Percentiles rank a stretch among this genome's conserved stretches.
Evolutionary conservation across 2,888 invertebrate species (phyloP).

Genomic region (Galeopsomyia nigrocyanea): DNA sequence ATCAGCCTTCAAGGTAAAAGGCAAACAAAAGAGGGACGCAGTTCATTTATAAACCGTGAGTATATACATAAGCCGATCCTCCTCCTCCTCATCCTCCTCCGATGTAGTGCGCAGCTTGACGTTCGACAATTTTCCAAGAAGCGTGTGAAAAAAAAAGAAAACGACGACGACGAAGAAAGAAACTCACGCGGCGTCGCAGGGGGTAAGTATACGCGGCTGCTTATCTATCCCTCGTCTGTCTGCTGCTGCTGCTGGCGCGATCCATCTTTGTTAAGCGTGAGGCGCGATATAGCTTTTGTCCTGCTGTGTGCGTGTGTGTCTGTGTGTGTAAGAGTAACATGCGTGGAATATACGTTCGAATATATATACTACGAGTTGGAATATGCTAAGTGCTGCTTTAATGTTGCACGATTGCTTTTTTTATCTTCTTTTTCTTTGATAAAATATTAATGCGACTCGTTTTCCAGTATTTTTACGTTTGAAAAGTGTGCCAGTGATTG

Average conservation of each 20-base stretch:
- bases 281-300: constrained; percentile 6
- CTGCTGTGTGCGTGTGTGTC: not conserved
- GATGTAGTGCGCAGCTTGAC: constrained; percentile 5
- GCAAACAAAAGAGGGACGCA: constrained; percentile 6
- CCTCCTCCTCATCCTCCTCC: constrained; percentile 11
- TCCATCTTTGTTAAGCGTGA: constrained; percentile 43
- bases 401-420: too few species aligned
- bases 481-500: too few species aligned
- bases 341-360: constrained; percentile 1
- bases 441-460: too few species aligned
- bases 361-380: not conserved
- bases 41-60: constrained; percentile 37
- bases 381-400: too few species aligned
- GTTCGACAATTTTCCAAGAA: constrained; percentile 19
- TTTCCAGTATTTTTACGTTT: too few species aligned
- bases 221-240: constrained; percentile 30
- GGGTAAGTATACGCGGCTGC: constrained; percentile 11
- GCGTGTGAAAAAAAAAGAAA: not conserved
- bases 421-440: too few species aligned
- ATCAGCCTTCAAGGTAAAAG: constrained; percentile 10
- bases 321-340: not conserved
- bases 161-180: constrained; percentile 26
- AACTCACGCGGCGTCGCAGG: not conserved
- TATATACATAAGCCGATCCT: constrained; percentile 18
- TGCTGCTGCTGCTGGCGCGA: constrained; percentile 12